These are phyloP conservation scores for Bubalus kerabau DNA, from an alignment of 2,113 vertebrate genomes.

Conservation along the genomic window DNA sequence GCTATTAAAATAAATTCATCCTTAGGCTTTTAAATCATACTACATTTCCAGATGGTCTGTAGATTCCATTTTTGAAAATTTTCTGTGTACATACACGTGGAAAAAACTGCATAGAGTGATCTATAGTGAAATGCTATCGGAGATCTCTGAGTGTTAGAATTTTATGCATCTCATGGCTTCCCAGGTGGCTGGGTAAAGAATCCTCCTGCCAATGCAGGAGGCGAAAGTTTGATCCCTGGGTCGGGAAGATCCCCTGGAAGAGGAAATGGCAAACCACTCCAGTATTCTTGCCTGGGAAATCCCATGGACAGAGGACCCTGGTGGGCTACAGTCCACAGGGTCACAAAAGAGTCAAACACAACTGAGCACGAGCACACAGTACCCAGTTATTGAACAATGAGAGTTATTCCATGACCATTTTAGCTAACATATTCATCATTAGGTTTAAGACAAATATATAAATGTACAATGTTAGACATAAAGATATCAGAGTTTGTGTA, in stretches of 20 bases:
- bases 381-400: background rate
- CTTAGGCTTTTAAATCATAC: background rate
- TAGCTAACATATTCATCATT: background rate
- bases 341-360: background rate
- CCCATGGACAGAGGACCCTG: background rate
- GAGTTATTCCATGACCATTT: background rate
- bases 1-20: background rate
- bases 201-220: background rate
- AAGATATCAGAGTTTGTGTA: background rate
- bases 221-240: background rate
- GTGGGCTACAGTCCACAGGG: background rate
- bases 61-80: background rate
- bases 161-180: background rate
- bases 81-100: background rate
- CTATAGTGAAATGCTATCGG: background rate
- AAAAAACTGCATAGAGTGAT: background rate
- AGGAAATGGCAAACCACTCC: background rate
- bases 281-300: background rate
- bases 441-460: background rate
- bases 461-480: background rate
- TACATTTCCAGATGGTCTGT: background rate
- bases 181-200: background rate
- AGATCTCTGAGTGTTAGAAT: background rate
- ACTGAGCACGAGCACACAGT: background rate
- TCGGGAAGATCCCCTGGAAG: background rate